Evolutionary conservation across 2,888 invertebrate species (phyloP), one percentile per base, ranked within the genome.

Genomic region (Erannis defoliaria): DNA sequence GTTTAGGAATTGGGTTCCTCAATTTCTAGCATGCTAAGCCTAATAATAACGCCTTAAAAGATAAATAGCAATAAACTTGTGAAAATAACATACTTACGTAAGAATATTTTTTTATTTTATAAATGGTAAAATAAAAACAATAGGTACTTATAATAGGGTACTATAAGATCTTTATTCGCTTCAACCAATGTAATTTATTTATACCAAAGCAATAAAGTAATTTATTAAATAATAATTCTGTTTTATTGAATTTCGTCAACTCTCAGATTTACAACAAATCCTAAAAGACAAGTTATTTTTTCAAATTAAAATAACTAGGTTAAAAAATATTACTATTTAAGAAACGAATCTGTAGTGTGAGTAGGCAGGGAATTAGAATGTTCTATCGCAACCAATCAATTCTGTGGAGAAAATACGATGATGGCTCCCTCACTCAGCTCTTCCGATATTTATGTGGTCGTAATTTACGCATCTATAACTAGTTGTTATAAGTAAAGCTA

Each of bases 191-290:
- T 83, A 80, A 85, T 81, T 78, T 81, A 82, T 63, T 66, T 48
- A 55, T 78, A 80, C 78, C 79, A 82, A 84, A 84, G 73, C 78
- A 84, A 85, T 83, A 83, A 80, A 83, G 70, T 81, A 81, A 85
- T 81, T 84, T 85, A 85, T 84, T 76, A 71, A 77, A 77, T 61
- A 70, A 65, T 51, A 59, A 49, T 42, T 26, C 8, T 19, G 16
- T 33, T 31, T 46, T 6, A 46, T 4, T 18, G 2, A 46, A 5
- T 31, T 6, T 12, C 21, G n/a, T 42, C 14, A 26, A 26, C 10
- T 18, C 5, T 45, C 3, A 14, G 31, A 18, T 18, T 31, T 46
- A 29, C 12, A 31, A 23, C 8, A n/a, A n/a, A n/a, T n/a, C n/a
- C n/a, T 26, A 6, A 26, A 1, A 35, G 14, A 35, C n/a, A 33